Base-by-base conservation (phyloP, 2,797 vertebrate species). In the Sciaenops ocellatus region DNA sequence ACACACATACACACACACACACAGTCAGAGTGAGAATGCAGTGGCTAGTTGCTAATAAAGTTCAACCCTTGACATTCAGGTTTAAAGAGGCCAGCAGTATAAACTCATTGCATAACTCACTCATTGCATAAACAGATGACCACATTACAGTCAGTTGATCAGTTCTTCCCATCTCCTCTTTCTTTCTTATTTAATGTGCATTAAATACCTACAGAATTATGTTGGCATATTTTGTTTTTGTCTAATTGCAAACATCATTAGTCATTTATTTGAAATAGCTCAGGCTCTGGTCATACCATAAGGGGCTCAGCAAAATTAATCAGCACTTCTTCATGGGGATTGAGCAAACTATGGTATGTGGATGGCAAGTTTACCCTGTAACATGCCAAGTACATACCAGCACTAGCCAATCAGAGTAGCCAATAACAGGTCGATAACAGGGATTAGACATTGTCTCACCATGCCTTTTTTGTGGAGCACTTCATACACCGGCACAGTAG, bases 31-130 rank as follows among this genome's bases (percentile, higher is more conserved):
- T 51, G 42, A 68, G 26, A 59, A 4, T 3, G 9, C 52, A 62
- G 55, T 47, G 38, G 51, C 69, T 46, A 52, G 63, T 28, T 20
- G 30, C 63, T 70, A 69, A 84, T 76, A 82, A 80, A 86, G 68
- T 79, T 84, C 57, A 78, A 82, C 80, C 86, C 54, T 60, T 90
- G 88, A 69, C 86, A 83, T 86, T 87, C 52, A 78, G 75, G 51
- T 78, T 74, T 52, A 75, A 55, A 59, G 55, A 5, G 30, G 34
- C 16, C 16, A 59, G 67, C 38, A 72, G 17, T 69, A 65, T 59
- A 67, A 73, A 65, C 26, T 79, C 54, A 78, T 78, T 44, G 42
- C 83, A 82, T 69, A 84, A 78, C 26, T 79, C 50, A 38, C 34
- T 38, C 34, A 78, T 80, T 44, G 42, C 80, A 82, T 69, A 84